Evolutionary conservation across 2,113 vertebrate species (phyloP), one percentile per base, ranked within the genome.

Genomic region (Archilochus colubris): DNA sequence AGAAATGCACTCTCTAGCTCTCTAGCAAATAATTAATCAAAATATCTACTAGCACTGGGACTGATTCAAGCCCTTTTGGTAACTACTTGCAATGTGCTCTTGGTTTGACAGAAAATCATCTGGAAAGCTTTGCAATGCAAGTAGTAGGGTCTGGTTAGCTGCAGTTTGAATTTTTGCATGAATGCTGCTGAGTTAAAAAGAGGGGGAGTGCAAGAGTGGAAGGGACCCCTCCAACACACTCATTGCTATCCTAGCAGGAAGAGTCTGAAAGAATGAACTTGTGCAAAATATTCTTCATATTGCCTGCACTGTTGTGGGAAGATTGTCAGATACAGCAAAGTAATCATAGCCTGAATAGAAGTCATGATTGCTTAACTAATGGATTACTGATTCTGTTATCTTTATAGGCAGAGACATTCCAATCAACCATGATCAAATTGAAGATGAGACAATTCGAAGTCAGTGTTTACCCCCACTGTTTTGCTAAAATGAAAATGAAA

Each of bases 341-440:
- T 85, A 92, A 82, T 82, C 59, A 19, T 19, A 48, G 53, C 31
- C 51, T 55, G 78, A 62, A 33, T 33, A 70, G 43, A 79, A 91
- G 31, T 89, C 0, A 0, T 77, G 72, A 53, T 61, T 91, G 28
- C 55, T 86, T 88, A 83, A 67, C 46, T 90, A 72, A 77, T 73
- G 48, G 76, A 28, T 59, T 74, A n/a, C 58, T 95, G 70, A 90
- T 96, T 94, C 68, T 90, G 27, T 88, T 95, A 81, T 78, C 93
- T 75, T 75, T 66, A 57, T 78, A 93, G 48, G 5, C 85, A 90
- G 89, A 85, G 79, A 83, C 57, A 57, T 90, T 88, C 57, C 69
- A 88, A 83, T 91, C 85, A 93, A 33, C 72, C 40, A 14, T 36
- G 64, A 70, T 73, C 67, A 85, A 74, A 89, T 0, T 63, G 78